Conservation (phyloP, 2,888 invertebrate genomes). For the Acholoe squamosa region DNA sequence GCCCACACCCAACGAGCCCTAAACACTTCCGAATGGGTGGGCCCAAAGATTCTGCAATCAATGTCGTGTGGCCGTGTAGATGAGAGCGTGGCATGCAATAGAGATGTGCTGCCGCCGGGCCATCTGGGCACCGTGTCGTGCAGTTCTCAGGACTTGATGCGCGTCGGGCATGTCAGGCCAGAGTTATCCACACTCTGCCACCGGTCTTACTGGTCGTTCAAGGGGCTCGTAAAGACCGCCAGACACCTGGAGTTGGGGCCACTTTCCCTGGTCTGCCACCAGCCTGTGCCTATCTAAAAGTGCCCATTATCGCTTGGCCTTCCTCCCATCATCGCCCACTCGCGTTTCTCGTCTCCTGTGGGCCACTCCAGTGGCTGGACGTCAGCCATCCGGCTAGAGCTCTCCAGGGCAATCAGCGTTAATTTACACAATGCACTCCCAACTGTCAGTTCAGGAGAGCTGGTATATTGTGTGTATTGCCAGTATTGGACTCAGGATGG, state of each 20-base stretch:
- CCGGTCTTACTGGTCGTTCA: background rate
- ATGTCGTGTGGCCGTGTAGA: background rate
- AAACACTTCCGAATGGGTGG: constrained; percentile 26
- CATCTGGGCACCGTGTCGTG: background rate
- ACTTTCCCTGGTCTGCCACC: constrained; percentile 17
- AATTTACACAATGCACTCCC: constrained; percentile 30
- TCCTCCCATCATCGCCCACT: background rate
- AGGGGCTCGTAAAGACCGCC: background rate
- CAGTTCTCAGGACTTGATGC: background rate
- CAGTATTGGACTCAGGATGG: background rate
- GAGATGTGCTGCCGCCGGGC: background rate
- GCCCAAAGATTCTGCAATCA: constrained; percentile 34
- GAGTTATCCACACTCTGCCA: background rate
- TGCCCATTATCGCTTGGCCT: background rate
- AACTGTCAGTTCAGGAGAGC: constrained; percentile 6
- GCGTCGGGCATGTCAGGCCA: constrained; percentile 14
- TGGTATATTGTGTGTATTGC: background rate
- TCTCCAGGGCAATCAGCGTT: constrained; percentile 7
- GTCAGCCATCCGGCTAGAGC: background rate
- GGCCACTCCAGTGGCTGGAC: background rate
- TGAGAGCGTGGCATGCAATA: constrained; percentile 21
- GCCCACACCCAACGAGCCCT: background rate
- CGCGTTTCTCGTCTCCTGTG: background rate
- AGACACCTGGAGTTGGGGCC: constrained; percentile 6
- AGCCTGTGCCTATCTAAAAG: background rate